phyloP scores from a whole-genome alignment of 2,888 invertebrate genomes.

The Harpagoxenus sublaevis region DNA sequence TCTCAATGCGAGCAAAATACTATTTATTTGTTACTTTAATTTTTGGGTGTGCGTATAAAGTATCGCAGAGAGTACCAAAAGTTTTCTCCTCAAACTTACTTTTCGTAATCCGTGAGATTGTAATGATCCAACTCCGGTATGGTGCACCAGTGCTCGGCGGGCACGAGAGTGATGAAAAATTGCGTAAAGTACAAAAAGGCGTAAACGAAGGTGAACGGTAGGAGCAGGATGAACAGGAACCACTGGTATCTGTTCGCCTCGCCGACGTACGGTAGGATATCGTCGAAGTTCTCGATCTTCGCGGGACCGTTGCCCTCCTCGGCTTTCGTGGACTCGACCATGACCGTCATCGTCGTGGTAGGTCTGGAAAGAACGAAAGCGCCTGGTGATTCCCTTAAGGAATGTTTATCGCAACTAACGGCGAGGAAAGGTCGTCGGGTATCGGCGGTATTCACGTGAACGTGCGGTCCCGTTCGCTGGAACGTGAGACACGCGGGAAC shows the following conservation, averaged over 20 bases:
- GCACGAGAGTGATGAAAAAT: slow-evolving; percentile 84
- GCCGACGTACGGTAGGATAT: slow-evolving; percentile 83
- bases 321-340: slow-evolving; percentile 77
- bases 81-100: slow-evolving; percentile 75
- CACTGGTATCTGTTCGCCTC: slow-evolving; percentile 84
- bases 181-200: slow-evolving; percentile 85
- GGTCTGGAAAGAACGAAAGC: slow-evolving; percentile 65
- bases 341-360: slow-evolving; percentile 79
- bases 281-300: slow-evolving; percentile 84
- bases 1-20: background rate
- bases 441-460: background rate
- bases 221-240: slow-evolving; percentile 82
- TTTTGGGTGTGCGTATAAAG: background rate
- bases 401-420: background rate
- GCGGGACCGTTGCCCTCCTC: slow-evolving; percentile 79
- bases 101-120: slow-evolving; percentile 82
- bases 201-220: slow-evolving; percentile 85
- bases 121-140: slow-evolving; percentile 80
- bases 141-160: slow-evolving; percentile 84
- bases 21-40: background rate
- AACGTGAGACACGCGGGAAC: background rate
- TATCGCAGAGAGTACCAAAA: background rate
- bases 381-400: background rate
- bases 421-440: background rate
- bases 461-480: background rate